phyloP scores from a whole-genome alignment of 2,888 invertebrate species.

The Thera obeliscata region DNA sequence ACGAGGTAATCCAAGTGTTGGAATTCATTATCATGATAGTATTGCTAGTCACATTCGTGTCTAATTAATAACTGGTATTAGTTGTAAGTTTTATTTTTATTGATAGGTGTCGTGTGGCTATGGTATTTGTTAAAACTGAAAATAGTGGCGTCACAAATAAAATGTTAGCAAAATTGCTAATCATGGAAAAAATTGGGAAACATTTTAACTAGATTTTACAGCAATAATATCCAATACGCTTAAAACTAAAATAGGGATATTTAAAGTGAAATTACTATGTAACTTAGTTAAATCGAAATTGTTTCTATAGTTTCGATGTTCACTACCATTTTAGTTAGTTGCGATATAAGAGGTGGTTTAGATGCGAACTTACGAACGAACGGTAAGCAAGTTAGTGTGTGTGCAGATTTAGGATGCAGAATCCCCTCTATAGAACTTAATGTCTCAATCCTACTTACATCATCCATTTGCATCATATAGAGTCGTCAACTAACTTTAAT shows the following conservation, averaged over 20 bases:
- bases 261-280: neutral
- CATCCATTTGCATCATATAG: no score
- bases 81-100: conserved; percentile 45
- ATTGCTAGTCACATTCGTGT: conserved; percentile 61
- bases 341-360: no score
- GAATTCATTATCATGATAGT: conserved; percentile 45
- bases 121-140: conserved; percentile 4
- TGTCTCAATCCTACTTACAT: no score
- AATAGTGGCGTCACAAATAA: neutral
- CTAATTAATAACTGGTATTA: conserved; percentile 52
- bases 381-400: neutral
- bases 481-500: no score
- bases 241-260: neutral
- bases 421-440: neutral
- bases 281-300: neutral
- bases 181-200: neutral
- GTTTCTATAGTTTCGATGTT: neutral
- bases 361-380: neutral
- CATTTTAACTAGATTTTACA: neutral
- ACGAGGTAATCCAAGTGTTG: conserved; percentile 29
- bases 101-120: conserved; percentile 37
- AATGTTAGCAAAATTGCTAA: neutral
- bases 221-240: conserved; percentile 4
- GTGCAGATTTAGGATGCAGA: neutral
- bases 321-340: neutral